These are phyloP conservation scores for Hydractinia symbiolongicarpus DNA, from an alignment of 30 jellyfish, hydroid and myxozoan genomes.

Conservation along the genomic window DNA sequence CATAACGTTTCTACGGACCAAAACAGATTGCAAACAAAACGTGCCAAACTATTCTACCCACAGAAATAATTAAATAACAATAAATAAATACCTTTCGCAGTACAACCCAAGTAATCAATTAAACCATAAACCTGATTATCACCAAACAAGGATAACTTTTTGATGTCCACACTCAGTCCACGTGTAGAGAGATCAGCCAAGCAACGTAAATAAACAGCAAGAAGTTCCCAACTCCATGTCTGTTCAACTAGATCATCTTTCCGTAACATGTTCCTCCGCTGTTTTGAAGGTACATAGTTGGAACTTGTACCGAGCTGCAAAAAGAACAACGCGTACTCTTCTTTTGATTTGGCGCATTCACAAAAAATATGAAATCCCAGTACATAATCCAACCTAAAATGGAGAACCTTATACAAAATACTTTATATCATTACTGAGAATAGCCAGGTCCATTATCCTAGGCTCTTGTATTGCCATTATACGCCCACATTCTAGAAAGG, in stretches of 20 bases:
- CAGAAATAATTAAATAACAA: not conserved
- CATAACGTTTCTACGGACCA: not conserved
- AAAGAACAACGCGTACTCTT: not conserved
- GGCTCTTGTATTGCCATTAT: too few species aligned
- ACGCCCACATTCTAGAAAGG: too few species aligned
- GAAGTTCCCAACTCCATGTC: constrained; percentile 7
- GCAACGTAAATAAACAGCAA: constrained; percentile 9
- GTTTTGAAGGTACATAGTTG: not conserved
- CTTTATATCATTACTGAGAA: too few species aligned
- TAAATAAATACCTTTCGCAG: not conserved
- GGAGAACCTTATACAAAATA: too few species aligned
- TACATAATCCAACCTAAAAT: not conserved
- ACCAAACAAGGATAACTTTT: constrained; percentile 19
- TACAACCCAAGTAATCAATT: constrained; percentile 16
- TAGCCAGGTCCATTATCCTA: too few species aligned
- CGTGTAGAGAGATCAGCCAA: constrained; percentile 6
- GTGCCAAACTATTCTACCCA: not conserved
- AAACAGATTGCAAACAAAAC: not conserved
- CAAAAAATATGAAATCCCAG: not conserved
- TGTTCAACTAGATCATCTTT: not conserved
- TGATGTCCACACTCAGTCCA: constrained; percentile 21
- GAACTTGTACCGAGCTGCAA: not conserved
- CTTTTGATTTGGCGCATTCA: not conserved
- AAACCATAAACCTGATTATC: constrained; percentile 14
- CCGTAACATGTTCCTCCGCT: not conserved